Conservation (phyloP, 2,888 invertebrate species). For the Drosophila formosana region DNA sequence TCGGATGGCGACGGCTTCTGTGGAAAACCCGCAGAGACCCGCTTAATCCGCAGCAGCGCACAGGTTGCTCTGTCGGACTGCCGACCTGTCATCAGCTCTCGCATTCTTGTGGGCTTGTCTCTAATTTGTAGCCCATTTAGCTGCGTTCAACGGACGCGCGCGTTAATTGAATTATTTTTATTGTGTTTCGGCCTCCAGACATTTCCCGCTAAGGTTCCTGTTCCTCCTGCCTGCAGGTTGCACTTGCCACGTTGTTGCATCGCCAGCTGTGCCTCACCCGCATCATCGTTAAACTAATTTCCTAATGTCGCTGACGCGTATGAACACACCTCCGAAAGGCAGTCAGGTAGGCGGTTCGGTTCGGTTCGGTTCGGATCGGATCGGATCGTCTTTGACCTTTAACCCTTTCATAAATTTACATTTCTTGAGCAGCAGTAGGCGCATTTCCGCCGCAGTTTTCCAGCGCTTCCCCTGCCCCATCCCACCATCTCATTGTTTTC, state of each 20-base stretch:
- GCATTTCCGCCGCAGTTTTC: constrained; percentile 43
- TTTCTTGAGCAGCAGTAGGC: constrained; percentile 39
- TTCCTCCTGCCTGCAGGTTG: constrained; percentile 21
- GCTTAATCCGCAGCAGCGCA: constrained; percentile 56
- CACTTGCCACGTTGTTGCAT: constrained; percentile 15
- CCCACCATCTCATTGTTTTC: neutral
- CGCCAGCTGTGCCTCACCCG: constrained; percentile 72
- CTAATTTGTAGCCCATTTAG: constrained; percentile 76
- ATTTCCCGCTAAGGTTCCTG: constrained; percentile 48
- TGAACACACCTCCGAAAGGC: constrained; percentile 49
- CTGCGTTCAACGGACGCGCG: constrained; percentile 50
- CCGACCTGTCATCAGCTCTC: constrained; percentile 64
- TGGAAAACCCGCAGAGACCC: constrained; percentile 65
- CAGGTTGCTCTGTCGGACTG: constrained; percentile 48
- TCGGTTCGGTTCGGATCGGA: neutral
- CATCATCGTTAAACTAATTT: constrained; percentile 77
- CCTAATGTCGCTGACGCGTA: constrained; percentile 51
- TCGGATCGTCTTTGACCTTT: constrained; percentile 15
- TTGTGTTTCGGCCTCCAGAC: constrained; percentile 50
- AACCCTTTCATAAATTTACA: constrained; percentile 48
- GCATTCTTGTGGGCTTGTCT: constrained; percentile 73
- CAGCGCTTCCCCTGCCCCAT: neutral
- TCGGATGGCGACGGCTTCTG: constrained; percentile 34
- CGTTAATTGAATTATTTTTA: constrained; percentile 81
- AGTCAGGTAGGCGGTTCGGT: constrained; percentile 6